Evolutionary conservation across 2,888 invertebrate genomes (phyloP).

Genomic region (Dryomyza anilis): DNA sequence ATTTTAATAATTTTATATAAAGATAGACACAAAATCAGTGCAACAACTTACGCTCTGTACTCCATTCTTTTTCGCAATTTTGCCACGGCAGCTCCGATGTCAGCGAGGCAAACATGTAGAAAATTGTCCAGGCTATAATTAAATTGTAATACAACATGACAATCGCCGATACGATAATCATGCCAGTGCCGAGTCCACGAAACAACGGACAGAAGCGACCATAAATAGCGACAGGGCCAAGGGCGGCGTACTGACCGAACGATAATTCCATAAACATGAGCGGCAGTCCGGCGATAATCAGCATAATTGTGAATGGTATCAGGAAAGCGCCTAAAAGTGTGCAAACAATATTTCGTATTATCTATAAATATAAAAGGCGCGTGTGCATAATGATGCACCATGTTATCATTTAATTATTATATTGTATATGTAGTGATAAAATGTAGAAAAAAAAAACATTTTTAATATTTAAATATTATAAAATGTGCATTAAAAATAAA

Average conservation of each 20-base stretch:
- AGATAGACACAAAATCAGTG: too few relatives aligned
- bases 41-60: conserved; percentile 68
- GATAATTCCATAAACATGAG: conserved; percentile 86
- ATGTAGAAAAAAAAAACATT: too few relatives aligned
- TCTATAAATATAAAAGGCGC: neutral
- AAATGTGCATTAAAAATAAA: too few relatives aligned
- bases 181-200: conserved; percentile 75
- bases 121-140: conserved; percentile 79
- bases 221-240: conserved; percentile 81
- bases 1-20: too few relatives aligned
- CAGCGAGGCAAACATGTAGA: conserved; percentile 75
- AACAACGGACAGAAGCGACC: conserved; percentile 75
- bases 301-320: conserved; percentile 81
- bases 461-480: too few relatives aligned
- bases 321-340: conserved; percentile 72
- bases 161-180: conserved; percentile 76
- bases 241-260: conserved; percentile 80
- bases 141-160: conserved; percentile 79
- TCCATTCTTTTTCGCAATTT: conserved; percentile 74
- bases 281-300: conserved; percentile 79
- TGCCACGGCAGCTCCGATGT: conserved; percentile 73
- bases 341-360: neutral
- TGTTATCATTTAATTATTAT: too few relatives aligned
- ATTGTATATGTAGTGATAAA: too few relatives aligned
- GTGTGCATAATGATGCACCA: too few relatives aligned